Conservation (phyloP, 2,797 vertebrate genomes). For the Harpagifer antarcticus region DNA sequence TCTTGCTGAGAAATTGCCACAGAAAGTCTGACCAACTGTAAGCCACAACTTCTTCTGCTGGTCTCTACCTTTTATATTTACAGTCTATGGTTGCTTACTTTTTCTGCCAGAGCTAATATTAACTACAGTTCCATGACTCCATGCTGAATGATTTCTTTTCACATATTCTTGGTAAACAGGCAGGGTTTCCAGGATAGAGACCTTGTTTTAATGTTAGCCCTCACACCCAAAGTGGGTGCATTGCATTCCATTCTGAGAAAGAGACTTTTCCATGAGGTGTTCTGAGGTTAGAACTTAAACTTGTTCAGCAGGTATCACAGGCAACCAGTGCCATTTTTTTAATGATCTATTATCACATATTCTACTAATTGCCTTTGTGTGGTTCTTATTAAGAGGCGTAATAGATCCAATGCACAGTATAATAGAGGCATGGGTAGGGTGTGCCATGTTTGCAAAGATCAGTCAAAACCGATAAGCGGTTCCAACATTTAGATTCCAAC, state of each 20-base stretch:
- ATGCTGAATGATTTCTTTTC: slow-evolving; percentile 15
- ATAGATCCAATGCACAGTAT: not conserved
- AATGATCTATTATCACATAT: not conserved
- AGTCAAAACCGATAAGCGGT: too few relatives aligned
- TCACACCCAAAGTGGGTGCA: slow-evolving; percentile 21
- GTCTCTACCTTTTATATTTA: not conserved
- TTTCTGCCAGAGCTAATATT: not conserved
- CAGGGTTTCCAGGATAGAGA: slow-evolving; percentile 46
- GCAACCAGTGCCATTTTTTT: not conserved
- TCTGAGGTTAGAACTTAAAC: slow-evolving; percentile 12
- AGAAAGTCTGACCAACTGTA: not conserved
- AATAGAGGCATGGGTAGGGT: not conserved
- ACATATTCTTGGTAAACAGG: slow-evolving; percentile 33
- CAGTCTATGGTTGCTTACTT: not conserved
- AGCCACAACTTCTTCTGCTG: slow-evolving; percentile 6
- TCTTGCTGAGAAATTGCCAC: not conserved
- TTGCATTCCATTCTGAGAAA: slow-evolving; percentile 49
- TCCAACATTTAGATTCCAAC: too few relatives aligned
- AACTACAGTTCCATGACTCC: slow-evolving; percentile 11
- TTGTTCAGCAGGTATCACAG: not conserved
- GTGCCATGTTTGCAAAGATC: not conserved
- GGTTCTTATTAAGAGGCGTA: not conserved
- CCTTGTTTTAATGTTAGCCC: slow-evolving; percentile 38
- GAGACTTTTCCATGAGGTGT: slow-evolving; percentile 8
- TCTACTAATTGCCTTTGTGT: not conserved